phyloP scores from a whole-genome alignment of 2,888 invertebrate genomes.

The Geophilus truncorum region DNA sequence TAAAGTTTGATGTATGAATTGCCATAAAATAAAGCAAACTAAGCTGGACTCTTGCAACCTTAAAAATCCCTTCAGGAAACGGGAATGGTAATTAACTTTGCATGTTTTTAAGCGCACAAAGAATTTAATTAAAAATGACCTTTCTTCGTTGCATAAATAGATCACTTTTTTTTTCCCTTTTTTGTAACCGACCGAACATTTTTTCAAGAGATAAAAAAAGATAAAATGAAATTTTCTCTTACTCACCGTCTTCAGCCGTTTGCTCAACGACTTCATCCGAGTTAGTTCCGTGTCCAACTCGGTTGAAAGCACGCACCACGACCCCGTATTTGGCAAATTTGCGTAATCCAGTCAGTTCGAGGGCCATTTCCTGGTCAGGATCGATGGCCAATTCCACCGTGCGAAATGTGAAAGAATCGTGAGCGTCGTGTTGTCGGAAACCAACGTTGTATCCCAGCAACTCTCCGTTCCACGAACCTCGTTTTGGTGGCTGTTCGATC shows the following conservation, averaged over 20 bases:
- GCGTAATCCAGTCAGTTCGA: slow-evolving; percentile 44
- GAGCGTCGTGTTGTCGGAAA: slow-evolving; percentile 61
- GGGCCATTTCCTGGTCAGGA: slow-evolving; percentile 39
- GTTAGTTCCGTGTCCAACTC: slow-evolving; percentile 46
- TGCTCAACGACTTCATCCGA: slow-evolving; percentile 46
- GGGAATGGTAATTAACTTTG: not conserved
- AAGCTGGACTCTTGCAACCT: not conserved
- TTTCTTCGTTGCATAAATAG: not conserved
- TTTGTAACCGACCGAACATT: not conserved
- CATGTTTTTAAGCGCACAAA: slow-evolving; percentile 7
- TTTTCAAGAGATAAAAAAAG: not conserved
- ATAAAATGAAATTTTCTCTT: not conserved
- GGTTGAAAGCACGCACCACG: slow-evolving; percentile 48
- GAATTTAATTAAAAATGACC: slow-evolving; percentile 16
- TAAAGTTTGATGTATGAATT: not conserved
- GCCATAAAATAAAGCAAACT: not conserved
- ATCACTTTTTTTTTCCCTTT: not conserved
- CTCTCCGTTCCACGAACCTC: slow-evolving; percentile 88
- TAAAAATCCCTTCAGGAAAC: not conserved
- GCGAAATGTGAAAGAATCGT: slow-evolving; percentile 38
- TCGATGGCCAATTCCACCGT: slow-evolving; percentile 41
- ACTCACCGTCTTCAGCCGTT: slow-evolving; percentile 49
- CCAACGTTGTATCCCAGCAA: slow-evolving; percentile 82
- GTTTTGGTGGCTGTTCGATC: slow-evolving; percentile 64
- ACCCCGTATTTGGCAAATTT: slow-evolving; percentile 48